Base-by-base conservation (phyloP, 2,113 vertebrate species). In the Irena cyanogastra region DNA sequence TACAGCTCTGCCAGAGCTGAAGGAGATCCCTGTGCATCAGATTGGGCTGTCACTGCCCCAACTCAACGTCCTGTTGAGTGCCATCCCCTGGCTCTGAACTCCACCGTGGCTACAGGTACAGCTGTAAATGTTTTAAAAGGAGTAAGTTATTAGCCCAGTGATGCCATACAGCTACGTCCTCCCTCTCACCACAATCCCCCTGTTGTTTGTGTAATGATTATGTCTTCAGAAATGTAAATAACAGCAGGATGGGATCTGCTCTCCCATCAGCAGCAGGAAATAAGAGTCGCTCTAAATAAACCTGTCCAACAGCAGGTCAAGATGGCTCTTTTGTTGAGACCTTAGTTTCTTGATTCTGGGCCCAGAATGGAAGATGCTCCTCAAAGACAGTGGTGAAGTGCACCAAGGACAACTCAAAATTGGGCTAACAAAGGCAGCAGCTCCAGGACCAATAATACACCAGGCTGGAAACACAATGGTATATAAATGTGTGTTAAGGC, bases 291-390 rank as follows among this genome's bases (percentile, higher is more conserved):
- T 96, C 63, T 81, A 60, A 97, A 97, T 96, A 97, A 97, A 97
- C 90, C 90, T 91, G 92, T 97, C 64, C 92, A 93, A 97, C 90
- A 96, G 96, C 95, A 97, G 92, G 94, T 80, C 83, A 92, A 45
- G 74, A 44, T 88, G 89, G 63, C 57, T 96, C 61, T 68, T 92
- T 76, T 95, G 31, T 91, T 30, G 35, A 86, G 60, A 89, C 3
- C 2, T 47, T 12, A 18, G 15, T 53, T 61, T 76, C 45, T 45
- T 63, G 68, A 59, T 57, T 60, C 17, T 30, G 28, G 31, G 41
- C 63, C 57, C 61, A 56, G 74, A 83, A 42, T 12, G 33, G 53
- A 78, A 65, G 57, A 45, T 6, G 16, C 24, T 16, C 5, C 61
- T 45, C 70, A 79, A 35, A 87, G 31, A 19, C 31, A 69, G 50